A percentile compares a stretch with the other conserved stretches of the same genome.
phyloP scores from a whole-genome alignment of 2,113 vertebrate genomes.

The Psittacus erithacus region DNA sequence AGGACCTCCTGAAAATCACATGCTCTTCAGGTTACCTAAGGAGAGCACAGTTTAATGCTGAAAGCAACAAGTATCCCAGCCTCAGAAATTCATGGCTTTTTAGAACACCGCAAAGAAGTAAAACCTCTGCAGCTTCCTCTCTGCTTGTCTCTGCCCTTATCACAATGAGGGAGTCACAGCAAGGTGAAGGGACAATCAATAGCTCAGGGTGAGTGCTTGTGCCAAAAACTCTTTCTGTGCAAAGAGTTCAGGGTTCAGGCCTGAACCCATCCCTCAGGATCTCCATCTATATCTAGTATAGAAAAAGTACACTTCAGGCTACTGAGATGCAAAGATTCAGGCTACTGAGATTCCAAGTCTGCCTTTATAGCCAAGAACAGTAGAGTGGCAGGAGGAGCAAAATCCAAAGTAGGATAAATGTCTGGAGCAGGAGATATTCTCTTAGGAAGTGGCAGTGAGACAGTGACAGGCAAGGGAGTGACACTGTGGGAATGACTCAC shows the following conservation, averaged over 20 bases:
- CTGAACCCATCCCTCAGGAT: background rate
- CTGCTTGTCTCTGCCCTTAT: fast-evolving
- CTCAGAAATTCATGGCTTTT: background rate
- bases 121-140: background rate
- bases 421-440: background rate
- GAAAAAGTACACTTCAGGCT: background rate
- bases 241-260: background rate
- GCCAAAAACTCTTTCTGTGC: background rate
- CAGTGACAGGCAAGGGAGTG: background rate
- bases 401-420: background rate
- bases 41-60: background rate
- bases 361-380: background rate
- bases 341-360: background rate
- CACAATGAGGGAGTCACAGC: background rate
- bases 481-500: background rate
- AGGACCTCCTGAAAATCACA: background rate
- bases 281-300: fast-evolving
- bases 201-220: fast-evolving
- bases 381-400: background rate
- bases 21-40: background rate
- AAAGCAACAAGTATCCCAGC: background rate
- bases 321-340: background rate
- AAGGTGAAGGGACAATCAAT: fast-evolving
- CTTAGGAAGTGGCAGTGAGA: background rate
- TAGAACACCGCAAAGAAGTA: background rate